These are phyloP conservation scores for Leptopilina clavipes DNA, from an alignment of 1,140 invertebrate species.

Conservation along the genomic window DNA sequence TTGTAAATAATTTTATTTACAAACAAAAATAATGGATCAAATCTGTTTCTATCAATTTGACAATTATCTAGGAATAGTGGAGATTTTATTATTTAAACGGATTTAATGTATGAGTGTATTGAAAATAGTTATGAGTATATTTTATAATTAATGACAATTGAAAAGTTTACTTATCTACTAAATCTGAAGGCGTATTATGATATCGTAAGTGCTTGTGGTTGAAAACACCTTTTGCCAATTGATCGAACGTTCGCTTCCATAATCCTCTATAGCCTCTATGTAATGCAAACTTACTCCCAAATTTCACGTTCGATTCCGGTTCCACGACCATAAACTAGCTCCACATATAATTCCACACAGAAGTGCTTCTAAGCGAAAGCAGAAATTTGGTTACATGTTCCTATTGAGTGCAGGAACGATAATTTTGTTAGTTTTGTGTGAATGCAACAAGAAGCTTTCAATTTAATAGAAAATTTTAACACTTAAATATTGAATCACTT, in stretches of 20 bases:
- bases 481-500: no score
- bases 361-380: constrained; percentile 2
- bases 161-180: background rate
- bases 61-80: no score
- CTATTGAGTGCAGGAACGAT: constrained; percentile 12
- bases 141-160: background rate
- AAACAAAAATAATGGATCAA: background rate
- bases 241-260: constrained; percentile 6
- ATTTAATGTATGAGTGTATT: no score
- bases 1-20: background rate
- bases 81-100: no score
- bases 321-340: background rate
- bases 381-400: constrained; percentile 9
- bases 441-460: background rate
- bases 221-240: constrained; percentile 7
- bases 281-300: background rate
- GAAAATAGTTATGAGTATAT: background rate
- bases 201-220: constrained; percentile 16
- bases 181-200: background rate
- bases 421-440: constrained; percentile 18
- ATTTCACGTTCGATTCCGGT: constrained; percentile 6
- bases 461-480: background rate
- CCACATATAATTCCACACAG: background rate
- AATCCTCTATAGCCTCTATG: constrained; percentile 11
- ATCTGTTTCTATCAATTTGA: no score